Conservation (phyloP, 2,797 vertebrate genomes). For the Micromesistius poutassou region DNA sequence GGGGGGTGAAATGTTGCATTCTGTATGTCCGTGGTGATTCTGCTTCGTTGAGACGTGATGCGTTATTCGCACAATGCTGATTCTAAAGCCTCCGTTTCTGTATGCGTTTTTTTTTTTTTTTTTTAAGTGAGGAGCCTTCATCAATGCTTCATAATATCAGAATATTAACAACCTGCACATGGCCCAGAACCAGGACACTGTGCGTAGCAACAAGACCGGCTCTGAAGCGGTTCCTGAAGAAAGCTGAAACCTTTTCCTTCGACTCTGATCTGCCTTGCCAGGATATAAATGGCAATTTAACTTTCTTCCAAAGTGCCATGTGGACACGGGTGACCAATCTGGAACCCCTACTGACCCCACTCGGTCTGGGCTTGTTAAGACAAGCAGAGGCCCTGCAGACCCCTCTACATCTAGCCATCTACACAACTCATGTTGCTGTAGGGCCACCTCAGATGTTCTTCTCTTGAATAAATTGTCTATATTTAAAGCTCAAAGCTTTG, state of each 20-base stretch:
- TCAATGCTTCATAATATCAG: not conserved
- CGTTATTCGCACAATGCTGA: not conserved
- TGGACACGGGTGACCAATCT: not conserved
- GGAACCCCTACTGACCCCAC: not conserved
- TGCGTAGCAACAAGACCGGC: not conserved
- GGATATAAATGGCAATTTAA: not conserved
- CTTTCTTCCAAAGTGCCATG: not conserved
- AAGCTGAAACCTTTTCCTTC: not conserved
- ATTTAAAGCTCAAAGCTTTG: not conserved
- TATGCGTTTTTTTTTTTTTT: not conserved
- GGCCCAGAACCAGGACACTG: not conserved
- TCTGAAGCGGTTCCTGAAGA: not conserved
- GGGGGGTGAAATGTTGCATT: not conserved
- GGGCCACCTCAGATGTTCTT: not conserved
- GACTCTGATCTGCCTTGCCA: not conserved
- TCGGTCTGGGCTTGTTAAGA: not conserved
- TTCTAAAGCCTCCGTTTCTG: not conserved
- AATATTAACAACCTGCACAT: not conserved
- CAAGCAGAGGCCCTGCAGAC: not conserved
- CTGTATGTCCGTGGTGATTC: not conserved
- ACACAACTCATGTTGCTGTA: not conserved
- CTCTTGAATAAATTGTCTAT: not conserved
- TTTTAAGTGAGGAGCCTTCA: not conserved
- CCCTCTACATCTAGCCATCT: not conserved
- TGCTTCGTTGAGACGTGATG: not conserved